A percentile compares a stretch with the other conserved stretches of the same genome.
Conservation (phyloP, 2,797 vertebrate genomes). For the Tapirus indicus region DNA sequence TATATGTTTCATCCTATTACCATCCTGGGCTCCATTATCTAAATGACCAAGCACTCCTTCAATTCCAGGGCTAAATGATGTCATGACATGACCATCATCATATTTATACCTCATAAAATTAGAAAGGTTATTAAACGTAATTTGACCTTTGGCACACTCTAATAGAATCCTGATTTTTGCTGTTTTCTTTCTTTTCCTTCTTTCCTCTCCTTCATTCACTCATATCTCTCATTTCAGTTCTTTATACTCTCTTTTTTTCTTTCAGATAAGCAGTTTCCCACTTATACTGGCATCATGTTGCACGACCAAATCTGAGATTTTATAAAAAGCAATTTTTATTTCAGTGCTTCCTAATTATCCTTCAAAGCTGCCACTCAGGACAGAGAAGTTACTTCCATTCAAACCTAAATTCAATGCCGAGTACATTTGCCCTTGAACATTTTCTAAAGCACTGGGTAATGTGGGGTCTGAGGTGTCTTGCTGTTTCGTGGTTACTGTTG, state of each 20-base stretch:
- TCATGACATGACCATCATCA: conserved; percentile 78
- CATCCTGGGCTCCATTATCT: conserved; percentile 73
- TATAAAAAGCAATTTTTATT: conserved; percentile 21
- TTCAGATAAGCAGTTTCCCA: neutral
- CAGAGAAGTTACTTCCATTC: conserved; percentile 51
- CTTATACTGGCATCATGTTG: neutral
- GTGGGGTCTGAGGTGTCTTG: neutral
- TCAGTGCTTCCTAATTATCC: neutral
- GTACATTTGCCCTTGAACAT: conserved; percentile 71
- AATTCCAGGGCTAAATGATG: conserved; percentile 79
- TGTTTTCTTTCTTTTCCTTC: conserved; percentile 31
- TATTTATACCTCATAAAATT: conserved; percentile 80
- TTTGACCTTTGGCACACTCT: conserved; percentile 74
- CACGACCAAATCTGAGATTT: neutral
- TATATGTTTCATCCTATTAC: conserved; percentile 61
- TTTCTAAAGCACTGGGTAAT: conserved; percentile 29
- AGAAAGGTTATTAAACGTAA: conserved; percentile 84
- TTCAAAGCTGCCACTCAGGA: conserved; percentile 7
- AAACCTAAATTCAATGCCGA: conserved; percentile 67
- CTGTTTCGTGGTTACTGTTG: conserved; percentile 21
- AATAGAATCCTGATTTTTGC: conserved; percentile 70
- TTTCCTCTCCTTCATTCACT: neutral
- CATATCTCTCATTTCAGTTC: neutral
- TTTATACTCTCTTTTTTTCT: neutral
- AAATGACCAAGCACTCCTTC: conserved; percentile 81